Base-by-base conservation (phyloP, 2,888 invertebrate species). In the Tiliacea citrago region DNA sequence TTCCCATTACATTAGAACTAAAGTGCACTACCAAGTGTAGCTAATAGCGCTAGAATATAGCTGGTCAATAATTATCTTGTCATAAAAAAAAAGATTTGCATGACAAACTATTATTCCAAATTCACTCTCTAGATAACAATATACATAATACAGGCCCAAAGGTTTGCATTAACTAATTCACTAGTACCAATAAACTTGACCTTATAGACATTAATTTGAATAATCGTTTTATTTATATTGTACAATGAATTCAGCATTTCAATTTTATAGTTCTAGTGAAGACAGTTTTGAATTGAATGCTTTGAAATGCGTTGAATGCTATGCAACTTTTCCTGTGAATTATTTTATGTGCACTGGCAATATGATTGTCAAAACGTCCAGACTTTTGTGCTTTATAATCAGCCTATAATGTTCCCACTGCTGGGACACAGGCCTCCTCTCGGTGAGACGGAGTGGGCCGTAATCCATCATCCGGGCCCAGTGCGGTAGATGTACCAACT, bases 131-230 rank as follows among this genome's bases (percentile, higher is more conserved):
- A 29, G 57, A 29, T 29, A 57, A 2, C 24, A 24, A 29, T 55
- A n/a, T 12, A 55, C n/a, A n/a, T n/a, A n/a, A n/a, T n/a, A 4
- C 12, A 13, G 21, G 45, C 63, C 16, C 51, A 55, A 68, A 65
- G 53, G 65, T 16, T 45, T 53, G 21, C 16, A 35, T 24, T 63
- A n/a, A 68, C 13, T 42, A 62, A 67, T 57, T 69, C 29, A 78
- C 12, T 42, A 29, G 8, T 24, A 49, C 24, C 39, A 57, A 9
- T 57, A 57, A 67, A 67, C 75, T 67, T 79, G 62, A 79, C 58
- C 69, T 49, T 62, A 13, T 0, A 29, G 6, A 9, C 39, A 68
- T 72, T 47, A 2, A 77, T 77, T 62, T 69, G 29, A 79, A 79
- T 74, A 60, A 65, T n/a, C 3, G 1, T 35, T 29, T 29, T 29